Base-by-base conservation (phyloP, 2,113 vertebrate species). In the Chelonoidis abingdonii region DNA sequence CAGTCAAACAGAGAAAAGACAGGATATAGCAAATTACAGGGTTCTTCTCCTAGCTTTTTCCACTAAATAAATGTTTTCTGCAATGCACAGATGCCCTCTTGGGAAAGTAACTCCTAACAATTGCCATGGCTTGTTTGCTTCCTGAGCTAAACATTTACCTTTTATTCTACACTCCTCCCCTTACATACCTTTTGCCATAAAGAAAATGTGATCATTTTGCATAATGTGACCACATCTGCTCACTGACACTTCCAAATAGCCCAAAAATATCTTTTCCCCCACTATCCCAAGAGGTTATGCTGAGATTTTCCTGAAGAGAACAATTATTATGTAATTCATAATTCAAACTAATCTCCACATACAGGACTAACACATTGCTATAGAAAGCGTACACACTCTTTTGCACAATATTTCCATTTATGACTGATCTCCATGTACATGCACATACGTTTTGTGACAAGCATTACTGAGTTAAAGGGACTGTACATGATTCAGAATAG, bases 1-100 rank as follows among this genome's bases (percentile, higher is more conserved):
- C 93, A 95, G 86, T 96, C 94, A 98, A 96, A 97, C 93, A 96
- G 94, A 88, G 87, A 80, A 93, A 94, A 93, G 97, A 95, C 94
- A 96, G 97, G 89, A 95, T 87, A 79, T 88, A 72, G 97, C 97
- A 98, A 98, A 93, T 92, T 94, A 92, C 75, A 93, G 93, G 80
- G 87, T 80, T 95, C 93, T 94, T 96, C 54, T 88, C 87, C 94
- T n/a, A 93, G 95, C 89, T 90, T 88, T 92, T 85, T 93, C 97
- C 93, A 95, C 93, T 95, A 96, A 95, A 76, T 1, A 49, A 83
- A 78, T 83, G 88, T 59, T 97, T 94, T 96, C 93, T 94, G 94
- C 91, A 92, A 38, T 21, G 94, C 83, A 83, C 78, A 80, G 87
- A 96, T 97, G 96, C 97, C 96, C 97, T 93, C 95, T 85, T 96